These are phyloP conservation scores for Epiblema foenella DNA, from an alignment of 2,888 invertebrate species.

Conservation along the genomic window DNA sequence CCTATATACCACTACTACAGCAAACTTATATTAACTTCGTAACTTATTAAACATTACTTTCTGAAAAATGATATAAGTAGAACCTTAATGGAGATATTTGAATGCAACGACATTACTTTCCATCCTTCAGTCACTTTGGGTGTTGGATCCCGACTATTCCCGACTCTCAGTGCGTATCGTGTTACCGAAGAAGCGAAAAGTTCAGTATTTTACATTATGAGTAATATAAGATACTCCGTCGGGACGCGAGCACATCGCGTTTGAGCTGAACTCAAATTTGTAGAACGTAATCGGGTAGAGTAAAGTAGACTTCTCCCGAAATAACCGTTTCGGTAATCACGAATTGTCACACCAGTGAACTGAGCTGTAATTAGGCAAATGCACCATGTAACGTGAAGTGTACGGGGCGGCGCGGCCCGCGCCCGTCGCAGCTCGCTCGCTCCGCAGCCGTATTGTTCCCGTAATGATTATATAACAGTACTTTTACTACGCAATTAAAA, in stretches of 20 bases:
- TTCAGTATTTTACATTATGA: conserved; percentile 57
- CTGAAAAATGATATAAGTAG: conserved; percentile 73
- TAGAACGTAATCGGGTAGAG: conserved; percentile 60
- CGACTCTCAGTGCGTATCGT: conserved; percentile 55
- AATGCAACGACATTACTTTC: conserved; percentile 62
- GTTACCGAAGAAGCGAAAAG: conserved; percentile 54
- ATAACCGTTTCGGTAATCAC: conserved; percentile 76
- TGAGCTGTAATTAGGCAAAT: conserved; percentile 81
- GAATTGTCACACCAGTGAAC: conserved; percentile 77
- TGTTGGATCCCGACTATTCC: no score
- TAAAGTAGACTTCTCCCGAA: conserved; percentile 64
- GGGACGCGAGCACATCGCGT: conserved; percentile 58
- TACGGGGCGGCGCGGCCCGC: conserved; percentile 54
- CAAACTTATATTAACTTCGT: conserved; percentile 78
- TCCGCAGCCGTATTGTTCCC: conserved; percentile 71
- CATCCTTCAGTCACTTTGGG: conserved; percentile 56
- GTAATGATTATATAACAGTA: conserved; percentile 82
- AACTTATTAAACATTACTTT: conserved; percentile 79
- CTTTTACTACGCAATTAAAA: conserved; percentile 83
- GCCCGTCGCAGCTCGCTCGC: conserved; percentile 52
- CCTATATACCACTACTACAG: conserved; percentile 67
- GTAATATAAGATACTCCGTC: conserved; percentile 59
- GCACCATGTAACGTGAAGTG: conserved; percentile 76
- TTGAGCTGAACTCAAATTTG: conserved; percentile 53
- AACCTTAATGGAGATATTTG: conserved; percentile 64